A percentile compares a stretch with the other conserved stretches of the same genome.
Evolutionary conservation across 2,797 vertebrate genomes (phyloP).

Genomic region (Peromyscus aztecus): DNA sequence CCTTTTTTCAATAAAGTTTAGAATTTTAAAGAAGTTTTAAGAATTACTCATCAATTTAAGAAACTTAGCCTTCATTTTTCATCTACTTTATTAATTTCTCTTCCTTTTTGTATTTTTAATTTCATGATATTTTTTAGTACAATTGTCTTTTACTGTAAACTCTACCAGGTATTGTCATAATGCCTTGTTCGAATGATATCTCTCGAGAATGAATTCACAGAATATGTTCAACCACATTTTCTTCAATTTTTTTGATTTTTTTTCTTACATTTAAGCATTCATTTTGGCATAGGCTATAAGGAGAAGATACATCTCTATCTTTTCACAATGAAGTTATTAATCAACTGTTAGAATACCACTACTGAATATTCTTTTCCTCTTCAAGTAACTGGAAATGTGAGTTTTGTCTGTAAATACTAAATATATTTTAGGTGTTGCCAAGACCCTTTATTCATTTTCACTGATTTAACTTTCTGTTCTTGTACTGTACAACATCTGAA

Average conservation of each 20-base stretch:
- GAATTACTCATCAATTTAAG: neutral
- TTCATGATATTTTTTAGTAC: neutral
- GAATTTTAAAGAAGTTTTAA: neutral
- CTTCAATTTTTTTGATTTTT: neutral
- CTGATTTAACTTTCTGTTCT: neutral
- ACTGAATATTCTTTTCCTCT: neutral
- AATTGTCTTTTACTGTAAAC: slow-evolving; percentile 25
- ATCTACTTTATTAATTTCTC: slow-evolving; percentile 29
- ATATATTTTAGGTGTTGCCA: neutral
- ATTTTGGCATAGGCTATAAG: neutral
- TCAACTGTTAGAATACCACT: neutral
- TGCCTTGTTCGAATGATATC: neutral
- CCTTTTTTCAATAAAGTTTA: neutral
- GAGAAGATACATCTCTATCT: neutral
- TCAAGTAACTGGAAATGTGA: neutral
- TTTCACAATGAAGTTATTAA: neutral
- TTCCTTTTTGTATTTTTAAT: slow-evolving; percentile 26
- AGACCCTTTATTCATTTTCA: neutral
- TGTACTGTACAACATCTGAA: neutral
- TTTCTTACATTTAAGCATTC: neutral
- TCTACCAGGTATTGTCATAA: neutral
- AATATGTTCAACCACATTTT: neutral
- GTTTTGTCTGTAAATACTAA: neutral
- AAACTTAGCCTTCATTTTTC: neutral
- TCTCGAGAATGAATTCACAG: neutral